phyloP scores from a whole-genome alignment of 2,113 vertebrate genomes.

The Nicator chloris region DNA sequence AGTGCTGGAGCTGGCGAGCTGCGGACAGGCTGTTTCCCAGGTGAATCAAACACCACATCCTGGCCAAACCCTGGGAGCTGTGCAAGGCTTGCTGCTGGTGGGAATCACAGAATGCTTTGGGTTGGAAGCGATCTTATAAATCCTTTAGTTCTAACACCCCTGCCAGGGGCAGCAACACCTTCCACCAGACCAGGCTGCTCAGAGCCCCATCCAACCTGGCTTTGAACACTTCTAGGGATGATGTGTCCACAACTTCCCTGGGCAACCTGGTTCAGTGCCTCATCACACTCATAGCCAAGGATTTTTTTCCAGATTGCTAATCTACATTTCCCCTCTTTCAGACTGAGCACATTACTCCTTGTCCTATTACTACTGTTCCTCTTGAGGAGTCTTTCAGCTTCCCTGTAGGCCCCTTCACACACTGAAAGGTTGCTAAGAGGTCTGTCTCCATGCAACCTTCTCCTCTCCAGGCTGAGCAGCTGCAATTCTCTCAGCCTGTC shows the following conservation, averaged over 20 bases:
- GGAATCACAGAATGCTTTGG: background rate
- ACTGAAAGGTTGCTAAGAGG: too few relatives aligned
- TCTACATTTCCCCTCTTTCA: background rate
- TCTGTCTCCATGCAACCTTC: too few relatives aligned
- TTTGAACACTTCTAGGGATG: background rate
- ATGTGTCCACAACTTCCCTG: background rate
- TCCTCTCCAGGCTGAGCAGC: background rate
- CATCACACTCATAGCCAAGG: background rate
- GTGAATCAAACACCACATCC: background rate
- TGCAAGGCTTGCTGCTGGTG: background rate
- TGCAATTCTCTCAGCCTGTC: background rate
- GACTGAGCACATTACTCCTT: background rate
- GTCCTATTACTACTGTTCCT: background rate
- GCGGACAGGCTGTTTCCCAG: background rate
- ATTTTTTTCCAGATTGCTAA: background rate
- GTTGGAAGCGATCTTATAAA: background rate
- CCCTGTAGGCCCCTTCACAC: background rate
- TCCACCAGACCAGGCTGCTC: background rate
- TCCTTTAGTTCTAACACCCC: background rate
- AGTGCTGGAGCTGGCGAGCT: background rate
- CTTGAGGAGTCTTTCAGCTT: background rate
- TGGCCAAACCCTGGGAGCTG: background rate
- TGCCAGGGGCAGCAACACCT: background rate
- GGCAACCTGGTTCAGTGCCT: background rate
- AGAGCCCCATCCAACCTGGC: background rate